Base-by-base conservation (phyloP, 2,797 vertebrate species). In the Etheostoma perlongum region DNA sequence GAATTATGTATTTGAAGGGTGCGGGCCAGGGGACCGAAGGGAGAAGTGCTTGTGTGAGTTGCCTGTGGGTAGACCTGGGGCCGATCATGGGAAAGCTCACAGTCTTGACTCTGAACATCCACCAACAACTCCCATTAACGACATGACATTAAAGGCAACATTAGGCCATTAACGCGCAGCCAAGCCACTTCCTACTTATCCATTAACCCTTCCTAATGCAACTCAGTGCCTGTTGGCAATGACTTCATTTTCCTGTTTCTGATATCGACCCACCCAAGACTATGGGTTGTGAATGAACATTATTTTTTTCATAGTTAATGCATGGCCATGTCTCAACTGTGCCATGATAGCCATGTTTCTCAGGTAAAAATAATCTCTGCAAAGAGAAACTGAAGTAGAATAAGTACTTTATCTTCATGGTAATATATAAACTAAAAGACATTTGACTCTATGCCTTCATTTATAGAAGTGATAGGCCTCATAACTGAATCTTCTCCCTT, bases 1-100 rank as follows among this genome's bases (percentile, higher is more conserved):
- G 91, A 95, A 95, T 96, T 95, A 96, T 95, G 89, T 91, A 95
- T 94, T 92, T 89, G 88, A 89, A 86, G 93, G 87, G 84, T 19
- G 57, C 73, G 69, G 80, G 82, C 74, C 76, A 66, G 63, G 74
- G 62, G 69, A 75, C 84, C 40, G 0, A 18, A 74, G 85, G 82
- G 78, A 73, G 70, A 59, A 55, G 83, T 69, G 79, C 82, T 73
- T 70, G 54, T 53, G 84, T 81, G 80, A 40, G 36, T 87, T 80
- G 88, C 88, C 86, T 81, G 59, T 23, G 70, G 86, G 85, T 66
- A 70, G 83, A 84, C 79, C 58, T 48, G 57, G 67, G 83, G 76
- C 61, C 57, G 67, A 87, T 83, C 88, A 89, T 57, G 58, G 81
- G 67, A 79, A 71, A 86, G 77, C 86, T 82, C 69, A 25, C 60